Evolutionary conservation across 2,888 invertebrate genomes (phyloP), one percentile per base, ranked within the genome.

Genomic region (Blastobasis adustella): DNA sequence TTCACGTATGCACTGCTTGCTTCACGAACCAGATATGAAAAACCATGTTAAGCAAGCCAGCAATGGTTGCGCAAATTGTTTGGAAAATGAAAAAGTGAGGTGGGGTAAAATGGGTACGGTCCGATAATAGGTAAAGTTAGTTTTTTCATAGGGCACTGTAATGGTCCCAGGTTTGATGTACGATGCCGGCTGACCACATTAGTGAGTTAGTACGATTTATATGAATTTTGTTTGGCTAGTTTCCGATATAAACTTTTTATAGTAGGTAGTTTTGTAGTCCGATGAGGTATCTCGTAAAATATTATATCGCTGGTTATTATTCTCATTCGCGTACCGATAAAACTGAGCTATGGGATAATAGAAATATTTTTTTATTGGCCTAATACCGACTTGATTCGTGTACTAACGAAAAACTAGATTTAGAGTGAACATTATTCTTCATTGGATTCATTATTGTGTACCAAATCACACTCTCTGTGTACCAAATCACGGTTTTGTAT

Each of bases 51-150:
- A 39, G 9, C 36, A 10, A 45, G 8, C 39, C 45, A 46, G 58
- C 51, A 56, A 58, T 61, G 62, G 54, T 62, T 49, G 40, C 10
- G 23, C 7, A 54, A 59, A 7, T 48, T 45, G 48, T 49, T 55
- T 48, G 53, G 53, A 53, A 55, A 49, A 48, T 39, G 47, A 51
- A 44, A 53, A 53, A 50, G 45, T 44, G 47, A 66, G 57, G 53
- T 59, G 60, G 64, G 59, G 66, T 61, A 61, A 62, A 56, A 59
- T 61, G 53, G 61, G 60, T 57, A 58, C 52, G 59, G 66, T 61
- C 53, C 58, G 59, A 62, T 73, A 73, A 79, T 76, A 71, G 76
- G 66, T 54, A 66, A 79, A 79, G 78, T 76, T 76, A 63, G 67
- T 72, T 72, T 71, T 9, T 72, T 75, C 71, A 72, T 76, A 67